Evolutionary conservation across 2,888 invertebrate species (phyloP).

Genomic region (Ptychoptera albimana): DNA sequence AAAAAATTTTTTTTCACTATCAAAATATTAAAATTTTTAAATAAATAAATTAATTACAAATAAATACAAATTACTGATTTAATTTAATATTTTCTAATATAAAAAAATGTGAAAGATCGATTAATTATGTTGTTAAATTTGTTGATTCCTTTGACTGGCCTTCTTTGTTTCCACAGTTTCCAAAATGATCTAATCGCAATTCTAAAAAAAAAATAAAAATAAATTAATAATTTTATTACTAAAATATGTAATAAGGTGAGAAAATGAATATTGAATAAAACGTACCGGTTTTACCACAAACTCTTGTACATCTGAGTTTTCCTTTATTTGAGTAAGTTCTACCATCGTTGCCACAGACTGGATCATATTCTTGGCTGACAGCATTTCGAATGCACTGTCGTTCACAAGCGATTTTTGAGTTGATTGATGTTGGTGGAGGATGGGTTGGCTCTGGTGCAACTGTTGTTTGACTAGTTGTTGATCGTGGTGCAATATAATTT

Average conservation of each 20-base stretch:
- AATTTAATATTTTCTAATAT: too few species aligned
- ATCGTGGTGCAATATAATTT: neutral
- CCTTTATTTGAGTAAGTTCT: conserved; percentile 2
- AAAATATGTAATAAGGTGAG: neutral
- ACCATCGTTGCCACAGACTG: conserved; percentile 1
- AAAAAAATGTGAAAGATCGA: too few species aligned
- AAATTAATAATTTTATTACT: neutral
- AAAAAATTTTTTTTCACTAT: too few species aligned
- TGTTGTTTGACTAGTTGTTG: neutral
- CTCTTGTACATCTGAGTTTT: neutral
- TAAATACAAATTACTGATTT: too few species aligned
- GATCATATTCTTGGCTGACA: conserved; percentile 1
- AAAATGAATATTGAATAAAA: too few species aligned
- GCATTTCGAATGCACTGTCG: conserved; percentile 2
- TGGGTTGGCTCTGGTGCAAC: neutral
- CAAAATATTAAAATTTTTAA: too few species aligned
- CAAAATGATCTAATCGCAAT: too few species aligned
- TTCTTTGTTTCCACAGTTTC: too few species aligned
- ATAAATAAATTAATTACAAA: too few species aligned
- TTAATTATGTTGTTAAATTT: too few species aligned
- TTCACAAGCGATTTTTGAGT: neutral
- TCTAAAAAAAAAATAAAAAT: neutral
- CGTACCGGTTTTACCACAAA: neutral
- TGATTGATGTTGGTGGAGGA: neutral
- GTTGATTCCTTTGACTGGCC: too few species aligned